These are phyloP conservation scores for Nowickia ferox DNA, from an alignment of 2,888 invertebrate species.

Conservation along the genomic window DNA sequence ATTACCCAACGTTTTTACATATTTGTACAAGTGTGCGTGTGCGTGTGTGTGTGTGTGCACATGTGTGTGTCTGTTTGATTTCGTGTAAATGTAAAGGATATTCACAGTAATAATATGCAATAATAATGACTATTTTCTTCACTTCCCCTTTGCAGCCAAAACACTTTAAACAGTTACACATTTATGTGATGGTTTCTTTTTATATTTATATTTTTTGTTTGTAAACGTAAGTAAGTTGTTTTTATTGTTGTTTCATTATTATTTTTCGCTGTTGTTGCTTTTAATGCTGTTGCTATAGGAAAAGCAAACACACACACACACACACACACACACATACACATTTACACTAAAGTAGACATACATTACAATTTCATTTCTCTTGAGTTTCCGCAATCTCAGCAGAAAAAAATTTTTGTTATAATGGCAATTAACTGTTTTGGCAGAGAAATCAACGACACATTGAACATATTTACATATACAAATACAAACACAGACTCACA, in stretches of 20 bases:
- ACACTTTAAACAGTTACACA: slow-evolving; percentile 48
- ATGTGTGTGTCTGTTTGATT: neutral
- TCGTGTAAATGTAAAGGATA: slow-evolving; percentile 42
- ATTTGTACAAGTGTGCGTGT: neutral
- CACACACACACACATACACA: neutral
- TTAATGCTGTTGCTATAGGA: slow-evolving; percentile 37
- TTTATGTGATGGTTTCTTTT: neutral
- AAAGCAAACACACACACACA: neutral
- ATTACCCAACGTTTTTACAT: slow-evolving; percentile 34
- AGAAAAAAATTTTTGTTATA: slow-evolving; percentile 41
- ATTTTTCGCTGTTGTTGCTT: slow-evolving; percentile 14
- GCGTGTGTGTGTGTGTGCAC: slow-evolving; percentile 2
- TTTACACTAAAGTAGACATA: slow-evolving; percentile 1
- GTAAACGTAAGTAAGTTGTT: slow-evolving; percentile 35
- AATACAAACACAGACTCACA: neutral
- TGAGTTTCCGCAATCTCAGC: slow-evolving; percentile 71
- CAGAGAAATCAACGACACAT: slow-evolving; percentile 62
- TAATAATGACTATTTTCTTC: slow-evolving; percentile 59
- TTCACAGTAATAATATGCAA: slow-evolving; percentile 60
- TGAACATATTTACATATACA: slow-evolving; percentile 30
- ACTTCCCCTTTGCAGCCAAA: slow-evolving; percentile 28
- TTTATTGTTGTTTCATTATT: slow-evolving; percentile 40
- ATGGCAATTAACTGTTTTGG: slow-evolving; percentile 67
- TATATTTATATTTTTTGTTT: neutral
- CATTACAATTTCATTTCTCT: slow-evolving; percentile 61